Evolutionary conservation across 2,113 vertebrate species (phyloP).

Genomic region (human (Homo sapiens)): DNA sequence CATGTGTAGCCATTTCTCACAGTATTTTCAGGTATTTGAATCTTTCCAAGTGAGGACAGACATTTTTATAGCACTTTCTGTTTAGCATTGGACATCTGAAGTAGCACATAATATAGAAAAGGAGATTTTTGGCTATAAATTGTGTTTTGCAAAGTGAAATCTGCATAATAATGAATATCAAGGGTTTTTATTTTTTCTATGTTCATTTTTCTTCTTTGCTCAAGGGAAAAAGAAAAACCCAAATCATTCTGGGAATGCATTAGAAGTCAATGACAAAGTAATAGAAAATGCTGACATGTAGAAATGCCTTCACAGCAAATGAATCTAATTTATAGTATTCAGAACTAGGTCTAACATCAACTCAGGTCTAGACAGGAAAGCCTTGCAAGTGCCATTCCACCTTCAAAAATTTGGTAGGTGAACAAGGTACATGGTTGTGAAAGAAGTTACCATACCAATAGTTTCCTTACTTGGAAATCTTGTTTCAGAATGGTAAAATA

Average conservation of each 20-base stretch:
- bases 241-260: slow-evolving; percentile 83
- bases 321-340: slow-evolving; percentile 74
- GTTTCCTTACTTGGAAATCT: neutral
- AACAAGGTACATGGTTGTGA: neutral
- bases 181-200: slow-evolving; percentile 63
- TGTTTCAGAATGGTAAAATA: neutral
- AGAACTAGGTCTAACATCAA: slow-evolving; percentile 70
- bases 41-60: slow-evolving; percentile 80
- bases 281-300: slow-evolving; percentile 83
- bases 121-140: slow-evolving; percentile 82
- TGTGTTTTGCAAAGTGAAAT: slow-evolving; percentile 82
- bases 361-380: slow-evolving; percentile 49
- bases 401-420: neutral
- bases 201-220: slow-evolving; percentile 85
- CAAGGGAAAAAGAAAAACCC: slow-evolving; percentile 71
- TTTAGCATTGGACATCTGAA: slow-evolving; percentile 84
- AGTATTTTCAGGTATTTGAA: slow-evolving; percentile 86
- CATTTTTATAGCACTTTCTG: slow-evolving; percentile 85
- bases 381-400: neutral
- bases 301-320: slow-evolving; percentile 81
- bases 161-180: slow-evolving; percentile 84
- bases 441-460: neutral
- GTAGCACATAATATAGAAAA: slow-evolving; percentile 78
- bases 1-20: slow-evolving; percentile 81
- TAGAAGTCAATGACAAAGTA: slow-evolving; percentile 86